These are phyloP conservation scores for Acanthornis magna DNA, from an alignment of 2,797 vertebrate genomes.

Conservation along the genomic window DNA sequence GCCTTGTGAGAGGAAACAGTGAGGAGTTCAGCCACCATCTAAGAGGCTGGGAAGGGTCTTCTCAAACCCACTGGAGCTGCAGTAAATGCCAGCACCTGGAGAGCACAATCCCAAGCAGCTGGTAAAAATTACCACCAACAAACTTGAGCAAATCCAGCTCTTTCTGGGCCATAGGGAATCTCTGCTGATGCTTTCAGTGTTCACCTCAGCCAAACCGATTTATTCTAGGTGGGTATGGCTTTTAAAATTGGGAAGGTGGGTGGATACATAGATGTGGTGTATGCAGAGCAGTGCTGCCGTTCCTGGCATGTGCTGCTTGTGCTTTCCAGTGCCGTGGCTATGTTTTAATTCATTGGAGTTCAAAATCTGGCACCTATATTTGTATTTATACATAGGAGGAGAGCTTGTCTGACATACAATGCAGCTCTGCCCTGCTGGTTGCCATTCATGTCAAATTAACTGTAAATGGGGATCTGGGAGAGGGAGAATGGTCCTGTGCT, in stretches of 20 bases:
- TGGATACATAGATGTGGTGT: accelerated
- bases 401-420: background rate
- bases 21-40: background rate
- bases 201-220: accelerated
- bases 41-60: background rate
- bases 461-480: background rate
- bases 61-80: background rate
- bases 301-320: background rate
- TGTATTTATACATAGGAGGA: background rate
- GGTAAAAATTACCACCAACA: background rate
- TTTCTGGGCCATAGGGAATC: background rate
- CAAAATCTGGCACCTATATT: background rate
- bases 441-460: background rate
- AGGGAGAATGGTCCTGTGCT: background rate
- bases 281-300: accelerated
- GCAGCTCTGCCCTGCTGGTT: background rate
- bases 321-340: background rate
- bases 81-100: background rate
- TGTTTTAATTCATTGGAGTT: background rate
- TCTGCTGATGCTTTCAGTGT: background rate
- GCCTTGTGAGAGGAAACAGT: background rate
- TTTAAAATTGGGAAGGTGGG: background rate
- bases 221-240: background rate
- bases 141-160: background rate
- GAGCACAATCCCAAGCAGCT: background rate